Evolutionary conservation across 2,113 vertebrate genomes (phyloP).

Genomic region (Erinaceus europaeus): DNA sequence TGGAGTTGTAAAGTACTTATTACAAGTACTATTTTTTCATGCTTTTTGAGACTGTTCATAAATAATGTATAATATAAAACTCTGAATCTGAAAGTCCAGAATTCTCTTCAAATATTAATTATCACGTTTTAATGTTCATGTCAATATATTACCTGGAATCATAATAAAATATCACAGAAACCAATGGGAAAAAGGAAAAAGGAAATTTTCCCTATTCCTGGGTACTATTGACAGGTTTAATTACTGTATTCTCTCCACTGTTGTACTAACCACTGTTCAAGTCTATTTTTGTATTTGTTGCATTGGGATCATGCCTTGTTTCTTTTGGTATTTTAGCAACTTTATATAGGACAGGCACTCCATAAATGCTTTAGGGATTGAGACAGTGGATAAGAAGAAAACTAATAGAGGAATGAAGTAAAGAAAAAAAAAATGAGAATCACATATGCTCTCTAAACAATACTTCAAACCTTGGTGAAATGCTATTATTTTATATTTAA

Average conservation of each 20-base stretch:
- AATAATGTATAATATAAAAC: too few species aligned
- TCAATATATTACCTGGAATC: not conserved
- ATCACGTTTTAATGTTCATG: not conserved
- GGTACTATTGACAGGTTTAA: not conserved
- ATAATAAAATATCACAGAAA: not conserved
- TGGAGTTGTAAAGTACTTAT: too few species aligned
- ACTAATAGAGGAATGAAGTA: fast-evolving
- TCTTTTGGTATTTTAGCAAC: not conserved
- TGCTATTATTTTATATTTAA: too few species aligned
- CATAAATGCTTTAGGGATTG: not conserved
- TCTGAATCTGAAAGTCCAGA: too few species aligned
- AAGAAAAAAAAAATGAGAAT: not conserved
- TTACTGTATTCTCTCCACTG: not conserved
- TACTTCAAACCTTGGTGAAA: too few species aligned
- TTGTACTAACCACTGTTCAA: too few species aligned
- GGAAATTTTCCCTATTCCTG: not conserved
- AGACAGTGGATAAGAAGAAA: not conserved
- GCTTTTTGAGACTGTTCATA: too few species aligned
- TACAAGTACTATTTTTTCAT: not conserved
- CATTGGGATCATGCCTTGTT: not conserved
- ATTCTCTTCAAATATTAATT: not conserved
- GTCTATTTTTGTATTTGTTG: not conserved
- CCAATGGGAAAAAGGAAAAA: not conserved
- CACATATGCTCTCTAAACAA: not conserved
- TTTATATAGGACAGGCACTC: not conserved